Conservation (phyloP, 2,797 vertebrate genomes). For the Sardinella longiceps region DNA sequence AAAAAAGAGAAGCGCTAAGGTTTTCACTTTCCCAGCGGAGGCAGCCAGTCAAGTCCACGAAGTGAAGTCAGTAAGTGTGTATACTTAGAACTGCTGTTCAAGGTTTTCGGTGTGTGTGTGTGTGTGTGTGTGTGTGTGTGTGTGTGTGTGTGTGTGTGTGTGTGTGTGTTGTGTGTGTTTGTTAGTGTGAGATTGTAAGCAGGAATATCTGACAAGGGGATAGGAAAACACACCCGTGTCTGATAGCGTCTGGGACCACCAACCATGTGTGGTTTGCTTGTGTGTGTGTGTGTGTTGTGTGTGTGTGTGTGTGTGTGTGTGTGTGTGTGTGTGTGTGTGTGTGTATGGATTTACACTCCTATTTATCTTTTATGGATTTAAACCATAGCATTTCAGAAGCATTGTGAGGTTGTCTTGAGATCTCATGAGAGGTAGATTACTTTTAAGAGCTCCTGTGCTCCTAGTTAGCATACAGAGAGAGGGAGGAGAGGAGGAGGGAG, state of each 20-base stretch:
- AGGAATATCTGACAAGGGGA: background rate
- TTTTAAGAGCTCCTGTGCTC: background rate
- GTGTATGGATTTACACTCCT: background rate
- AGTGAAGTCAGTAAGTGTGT: conserved; percentile 74
- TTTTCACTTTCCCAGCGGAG: conserved; percentile 75
- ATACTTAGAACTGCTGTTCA: background rate
- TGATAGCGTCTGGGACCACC: background rate
- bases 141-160: conserved; percentile 43
- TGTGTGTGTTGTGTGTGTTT: conserved; percentile 42
- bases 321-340: too few relatives aligned
- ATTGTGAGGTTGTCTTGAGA: background rate
- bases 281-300: too few relatives aligned
- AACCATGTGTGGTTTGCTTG: too few relatives aligned
- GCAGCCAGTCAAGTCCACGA: conserved; percentile 79
- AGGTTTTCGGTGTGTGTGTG: background rate
- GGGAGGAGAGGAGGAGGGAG: background rate
- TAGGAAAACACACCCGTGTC: background rate
- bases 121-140: background rate
- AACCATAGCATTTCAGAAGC: background rate
- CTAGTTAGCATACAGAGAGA: background rate
- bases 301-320: background rate
- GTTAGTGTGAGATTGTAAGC: conserved; percentile 42
- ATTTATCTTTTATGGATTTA: too few relatives aligned
- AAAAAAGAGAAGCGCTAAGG: conserved; percentile 67
- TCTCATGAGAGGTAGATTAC: background rate